These are phyloP conservation scores for Ichneumon xanthorius DNA, from an alignment of 2,888 invertebrate genomes.

Conservation along the genomic window DNA sequence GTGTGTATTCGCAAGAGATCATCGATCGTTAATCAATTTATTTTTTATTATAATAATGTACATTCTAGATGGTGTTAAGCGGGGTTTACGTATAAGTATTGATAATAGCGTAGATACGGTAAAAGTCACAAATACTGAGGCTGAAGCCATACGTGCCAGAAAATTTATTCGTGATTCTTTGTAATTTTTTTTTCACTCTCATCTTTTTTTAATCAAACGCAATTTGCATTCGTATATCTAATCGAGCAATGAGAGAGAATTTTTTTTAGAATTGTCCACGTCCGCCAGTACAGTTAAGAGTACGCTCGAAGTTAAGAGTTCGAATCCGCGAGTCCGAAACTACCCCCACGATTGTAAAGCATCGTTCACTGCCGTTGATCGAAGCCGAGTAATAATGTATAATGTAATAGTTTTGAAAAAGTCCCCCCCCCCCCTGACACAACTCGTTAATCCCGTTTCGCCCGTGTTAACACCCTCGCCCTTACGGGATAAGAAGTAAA, in stretches of 20 bases:
- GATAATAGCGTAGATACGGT: conserved; percentile 60
- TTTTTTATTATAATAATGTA: conserved; percentile 63
- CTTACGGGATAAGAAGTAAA: conserved; percentile 7
- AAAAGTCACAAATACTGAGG: conserved; percentile 60
- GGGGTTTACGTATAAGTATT: conserved; percentile 51
- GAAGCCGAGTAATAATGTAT: conserved; percentile 7
- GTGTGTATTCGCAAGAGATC: conserved; percentile 60
- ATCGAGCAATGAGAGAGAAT: conserved; percentile 24
- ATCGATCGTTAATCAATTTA: conserved; percentile 55
- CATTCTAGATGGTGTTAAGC: conserved; percentile 57
- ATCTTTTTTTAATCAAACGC: neutral
- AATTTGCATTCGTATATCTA: conserved; percentile 22
- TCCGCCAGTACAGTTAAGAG: conserved; percentile 50
- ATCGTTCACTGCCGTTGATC: conserved; percentile 31
- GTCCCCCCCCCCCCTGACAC: neutral
- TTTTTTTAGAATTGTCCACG: conserved; percentile 48
- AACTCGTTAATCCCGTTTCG: conserved; percentile 23
- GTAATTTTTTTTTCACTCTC: neutral
- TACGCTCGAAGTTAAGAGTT: conserved; percentile 15
- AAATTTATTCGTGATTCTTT: conserved; percentile 35
- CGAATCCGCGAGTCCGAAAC: neutral
- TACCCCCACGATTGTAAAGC: conserved; percentile 16
- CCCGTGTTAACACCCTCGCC: conserved; percentile 4
- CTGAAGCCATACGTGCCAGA: conserved; percentile 63
- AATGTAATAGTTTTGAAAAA: conserved; percentile 9